phyloP scores from a whole-genome alignment of 1,140 invertebrate species.

The Bradysia coprophila region DNA sequence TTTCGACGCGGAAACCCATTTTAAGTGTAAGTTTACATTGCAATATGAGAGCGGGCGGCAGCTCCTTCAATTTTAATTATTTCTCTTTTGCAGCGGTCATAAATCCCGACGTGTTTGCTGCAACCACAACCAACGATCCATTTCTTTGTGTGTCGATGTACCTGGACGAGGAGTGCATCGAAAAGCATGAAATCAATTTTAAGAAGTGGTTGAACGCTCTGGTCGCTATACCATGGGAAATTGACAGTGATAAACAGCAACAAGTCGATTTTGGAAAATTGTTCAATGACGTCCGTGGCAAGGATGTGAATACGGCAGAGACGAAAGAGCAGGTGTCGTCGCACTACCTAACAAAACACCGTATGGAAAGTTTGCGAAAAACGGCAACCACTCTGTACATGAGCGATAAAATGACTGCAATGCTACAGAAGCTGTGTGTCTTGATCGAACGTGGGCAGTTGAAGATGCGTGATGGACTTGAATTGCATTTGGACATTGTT shows the following conservation, averaged over 20 bases:
- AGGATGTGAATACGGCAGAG: constrained; percentile 40
- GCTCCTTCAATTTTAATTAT: neutral
- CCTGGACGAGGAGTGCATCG: constrained; percentile 60
- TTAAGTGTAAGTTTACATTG: neutral
- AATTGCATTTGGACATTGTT: constrained; percentile 55
- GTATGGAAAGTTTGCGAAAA: constrained; percentile 43
- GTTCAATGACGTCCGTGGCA: constrained; percentile 46
- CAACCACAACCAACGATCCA: constrained; percentile 43
- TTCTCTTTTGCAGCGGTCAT: constrained; percentile 14
- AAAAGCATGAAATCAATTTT: constrained; percentile 63
- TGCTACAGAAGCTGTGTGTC: constrained; percentile 36
- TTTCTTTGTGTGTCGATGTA: constrained; percentile 46
- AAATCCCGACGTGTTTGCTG: constrained; percentile 35
- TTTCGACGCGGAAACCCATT: neutral
- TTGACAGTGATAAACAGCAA: constrained; percentile 38
- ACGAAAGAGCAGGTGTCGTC: constrained; percentile 46
- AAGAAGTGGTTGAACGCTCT: constrained; percentile 77
- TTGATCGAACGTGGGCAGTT: constrained; percentile 46
- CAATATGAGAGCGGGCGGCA: neutral
- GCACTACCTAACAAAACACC: constrained; percentile 38
- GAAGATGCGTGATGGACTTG: constrained; percentile 41
- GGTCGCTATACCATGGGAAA: constrained; percentile 55
- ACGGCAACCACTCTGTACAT: constrained; percentile 36
- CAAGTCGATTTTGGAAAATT: constrained; percentile 51
- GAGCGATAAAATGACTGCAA: constrained; percentile 32